Evolutionary conservation across 2,797 vertebrate genomes (phyloP).

Genomic region (Gambusia yucatana): DNA sequence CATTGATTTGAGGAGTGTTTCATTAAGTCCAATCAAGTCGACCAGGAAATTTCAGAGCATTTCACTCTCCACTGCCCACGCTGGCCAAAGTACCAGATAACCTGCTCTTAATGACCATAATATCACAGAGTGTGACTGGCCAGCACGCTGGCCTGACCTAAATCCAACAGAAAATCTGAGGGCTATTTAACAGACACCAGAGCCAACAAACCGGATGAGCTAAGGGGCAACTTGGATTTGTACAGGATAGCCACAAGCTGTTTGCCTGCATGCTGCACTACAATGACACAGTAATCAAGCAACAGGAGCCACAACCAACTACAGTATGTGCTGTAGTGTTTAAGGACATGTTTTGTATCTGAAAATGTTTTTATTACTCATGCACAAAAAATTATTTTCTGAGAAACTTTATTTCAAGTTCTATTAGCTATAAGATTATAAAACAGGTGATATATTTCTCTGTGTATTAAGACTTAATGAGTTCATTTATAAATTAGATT

Average conservation of each 20-base stretch:
- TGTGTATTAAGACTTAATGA: background rate
- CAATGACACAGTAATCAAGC: background rate
- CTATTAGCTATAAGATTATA: background rate
- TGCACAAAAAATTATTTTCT: background rate
- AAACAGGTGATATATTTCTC: background rate
- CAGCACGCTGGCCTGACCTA: background rate
- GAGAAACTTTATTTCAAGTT: background rate
- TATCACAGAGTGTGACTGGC: background rate
- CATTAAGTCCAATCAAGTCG: background rate
- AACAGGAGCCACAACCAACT: background rate
- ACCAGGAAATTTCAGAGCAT: background rate
- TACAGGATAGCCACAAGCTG: background rate
- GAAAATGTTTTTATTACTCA: background rate
- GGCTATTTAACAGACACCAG: background rate
- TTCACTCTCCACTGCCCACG: background rate
- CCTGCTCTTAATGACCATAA: background rate
- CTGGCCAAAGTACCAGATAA: background rate
- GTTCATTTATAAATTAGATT: background rate
- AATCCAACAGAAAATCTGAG: background rate
- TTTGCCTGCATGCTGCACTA: background rate
- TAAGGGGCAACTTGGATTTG: background rate
- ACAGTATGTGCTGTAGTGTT: background rate
- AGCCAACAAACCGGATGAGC: background rate
- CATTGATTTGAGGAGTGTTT: background rate
- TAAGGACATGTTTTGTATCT: background rate